Conservation (phyloP, 2,888 invertebrate genomes). For the Elmis aenea region DNA sequence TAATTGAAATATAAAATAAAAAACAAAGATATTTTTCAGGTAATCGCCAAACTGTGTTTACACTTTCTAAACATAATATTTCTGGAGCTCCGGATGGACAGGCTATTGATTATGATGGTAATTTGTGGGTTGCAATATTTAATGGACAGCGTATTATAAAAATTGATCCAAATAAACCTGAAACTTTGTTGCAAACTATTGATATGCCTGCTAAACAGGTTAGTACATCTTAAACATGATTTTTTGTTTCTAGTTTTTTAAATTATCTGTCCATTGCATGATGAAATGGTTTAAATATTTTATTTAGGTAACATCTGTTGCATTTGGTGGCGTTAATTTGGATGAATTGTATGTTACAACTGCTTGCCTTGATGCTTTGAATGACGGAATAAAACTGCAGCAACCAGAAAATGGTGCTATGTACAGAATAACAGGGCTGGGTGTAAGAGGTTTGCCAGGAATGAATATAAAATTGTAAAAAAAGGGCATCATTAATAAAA, state of each 20-base stretch:
- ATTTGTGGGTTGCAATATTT: slow-evolving; percentile 74
- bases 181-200: slow-evolving; percentile 52
- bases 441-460: slow-evolving; percentile 52
- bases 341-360: slow-evolving; percentile 68
- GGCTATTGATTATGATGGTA: slow-evolving; percentile 73
- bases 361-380: slow-evolving; percentile 50
- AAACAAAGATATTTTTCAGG: slow-evolving; percentile 51
- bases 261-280: no score
- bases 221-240: no score
- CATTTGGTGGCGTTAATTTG: slow-evolving; percentile 64
- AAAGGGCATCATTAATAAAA: no score
- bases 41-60: slow-evolving; percentile 56
- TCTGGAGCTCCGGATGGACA: slow-evolving; percentile 67
- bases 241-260: no score
- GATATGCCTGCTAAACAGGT: slow-evolving; percentile 61
- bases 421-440: slow-evolving; percentile 48
- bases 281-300: slow-evolving; percentile 1
- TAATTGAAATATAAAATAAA: no score
- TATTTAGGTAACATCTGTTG: slow-evolving; percentile 55
- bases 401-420: slow-evolving; percentile 55
- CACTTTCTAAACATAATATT: slow-evolving; percentile 46
- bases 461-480: slow-evolving; percentile 30
- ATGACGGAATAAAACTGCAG: slow-evolving; percentile 44
- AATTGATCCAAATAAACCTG: slow-evolving; percentile 51
- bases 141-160: slow-evolving; percentile 56